Conservation (phyloP, 2,888 invertebrate species). For the Agrypnus murinus region DNA sequence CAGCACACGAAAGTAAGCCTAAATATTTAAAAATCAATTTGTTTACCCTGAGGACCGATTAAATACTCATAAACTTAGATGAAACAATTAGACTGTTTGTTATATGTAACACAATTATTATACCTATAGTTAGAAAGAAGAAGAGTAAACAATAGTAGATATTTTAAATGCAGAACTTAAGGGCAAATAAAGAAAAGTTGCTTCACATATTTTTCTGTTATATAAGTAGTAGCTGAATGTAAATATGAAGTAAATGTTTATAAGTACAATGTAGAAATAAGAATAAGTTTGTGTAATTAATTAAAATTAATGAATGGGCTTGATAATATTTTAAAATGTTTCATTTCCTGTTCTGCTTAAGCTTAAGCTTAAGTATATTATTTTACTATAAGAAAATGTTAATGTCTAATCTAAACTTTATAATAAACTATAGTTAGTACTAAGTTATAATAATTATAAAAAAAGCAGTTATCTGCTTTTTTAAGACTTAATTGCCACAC, state of each 20-base stretch:
- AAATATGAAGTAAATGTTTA: conserved; percentile 50
- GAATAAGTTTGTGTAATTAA: conserved; percentile 18
- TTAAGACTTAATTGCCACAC: too few species aligned
- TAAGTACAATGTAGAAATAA: conserved; percentile 46
- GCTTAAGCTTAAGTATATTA: conserved; percentile 18
- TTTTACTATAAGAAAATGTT: too few species aligned
- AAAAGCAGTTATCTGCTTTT: too few species aligned
- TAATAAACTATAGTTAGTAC: too few species aligned
- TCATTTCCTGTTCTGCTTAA: background rate
- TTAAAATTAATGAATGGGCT: conserved; percentile 16
- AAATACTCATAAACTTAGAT: conserved; percentile 41
- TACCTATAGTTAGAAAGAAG: background rate
- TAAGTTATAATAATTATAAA: too few species aligned
- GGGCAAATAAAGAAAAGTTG: conserved; percentile 30
- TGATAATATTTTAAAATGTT: background rate
- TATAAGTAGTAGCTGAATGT: conserved; percentile 44
- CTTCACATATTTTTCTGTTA: conserved; percentile 47
- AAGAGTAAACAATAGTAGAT: conserved; percentile 28
- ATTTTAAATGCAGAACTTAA: conserved; percentile 16
- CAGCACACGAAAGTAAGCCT: conserved; percentile 21
- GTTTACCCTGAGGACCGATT: conserved; percentile 37
- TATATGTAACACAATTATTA: conserved; percentile 44
- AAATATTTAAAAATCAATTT: background rate
- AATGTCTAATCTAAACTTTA: too few species aligned
- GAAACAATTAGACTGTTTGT: conserved; percentile 51